phyloP scores from a whole-genome alignment of 2,888 invertebrate genomes.

The Augochlorella aurata region DNA sequence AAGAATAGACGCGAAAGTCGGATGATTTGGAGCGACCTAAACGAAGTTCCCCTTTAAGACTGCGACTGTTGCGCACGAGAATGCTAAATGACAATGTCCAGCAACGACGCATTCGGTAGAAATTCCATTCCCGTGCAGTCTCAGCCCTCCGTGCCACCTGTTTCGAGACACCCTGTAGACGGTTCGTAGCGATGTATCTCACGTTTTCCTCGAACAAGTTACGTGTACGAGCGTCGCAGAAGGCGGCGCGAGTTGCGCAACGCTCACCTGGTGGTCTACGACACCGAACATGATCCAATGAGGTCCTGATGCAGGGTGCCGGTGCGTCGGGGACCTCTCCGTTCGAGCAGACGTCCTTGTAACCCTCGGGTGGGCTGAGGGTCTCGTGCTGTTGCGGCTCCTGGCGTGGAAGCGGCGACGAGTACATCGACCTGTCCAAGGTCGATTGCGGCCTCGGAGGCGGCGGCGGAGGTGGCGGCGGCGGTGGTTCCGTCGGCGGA shows the following conservation, averaged over 20 bases:
- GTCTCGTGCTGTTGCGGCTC: conserved; percentile 87
- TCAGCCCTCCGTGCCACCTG: not conserved
- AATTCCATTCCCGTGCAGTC: not conserved
- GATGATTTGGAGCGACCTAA: not conserved
- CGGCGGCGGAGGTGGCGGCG: conserved; percentile 9
- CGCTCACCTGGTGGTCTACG: conserved; percentile 71
- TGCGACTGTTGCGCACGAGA: not conserved
- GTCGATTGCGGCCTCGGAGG: conserved; percentile 27
- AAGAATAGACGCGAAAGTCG: not conserved
- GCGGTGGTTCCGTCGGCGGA: not conserved
- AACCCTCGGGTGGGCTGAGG: conserved; percentile 94
- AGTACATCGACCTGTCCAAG: conserved; percentile 20
- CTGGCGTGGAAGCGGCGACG: conserved; percentile 37
- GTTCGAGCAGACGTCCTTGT: conserved; percentile 91
- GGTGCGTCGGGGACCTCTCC: conserved; percentile 81
- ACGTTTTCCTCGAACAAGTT: not conserved
- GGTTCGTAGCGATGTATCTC: not conserved
- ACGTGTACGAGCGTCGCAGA: not conserved
- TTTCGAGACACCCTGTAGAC: not conserved
- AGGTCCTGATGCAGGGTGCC: conserved; percentile 83
- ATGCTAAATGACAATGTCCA: not conserved
- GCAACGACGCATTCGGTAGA: not conserved
- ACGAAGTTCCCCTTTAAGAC: not conserved
- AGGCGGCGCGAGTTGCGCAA: not conserved
- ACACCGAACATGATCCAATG: conserved; percentile 84